Percentiles rank a stretch among this genome's conserved stretches.
These are phyloP conservation scores for Esox lucius DNA, from an alignment of 2,797 vertebrate species.

Conservation along the genomic window DNA sequence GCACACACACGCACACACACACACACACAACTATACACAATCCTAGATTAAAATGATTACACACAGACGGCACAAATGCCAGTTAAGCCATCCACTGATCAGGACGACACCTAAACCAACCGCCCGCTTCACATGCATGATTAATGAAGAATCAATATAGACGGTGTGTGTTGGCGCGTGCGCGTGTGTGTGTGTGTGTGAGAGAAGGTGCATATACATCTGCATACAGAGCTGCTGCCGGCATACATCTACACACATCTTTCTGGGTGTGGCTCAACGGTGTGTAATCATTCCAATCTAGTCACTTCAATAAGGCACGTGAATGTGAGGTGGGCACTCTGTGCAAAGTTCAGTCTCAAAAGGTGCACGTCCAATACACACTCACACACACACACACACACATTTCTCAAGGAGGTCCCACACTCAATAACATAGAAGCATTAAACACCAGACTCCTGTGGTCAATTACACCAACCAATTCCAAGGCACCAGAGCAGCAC, in stretches of 20 bases:
- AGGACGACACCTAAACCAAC: slow-evolving; percentile 52
- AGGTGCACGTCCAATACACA: slow-evolving; percentile 46
- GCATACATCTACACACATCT: no score
- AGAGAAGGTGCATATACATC: no score
- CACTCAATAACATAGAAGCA: slow-evolving; percentile 23
- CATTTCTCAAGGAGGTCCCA: slow-evolving; percentile 41
- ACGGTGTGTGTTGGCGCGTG: slow-evolving; percentile 20
- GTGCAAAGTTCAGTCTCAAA: slow-evolving; percentile 66
- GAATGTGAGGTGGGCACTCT: slow-evolving; percentile 59
- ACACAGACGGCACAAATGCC: not conserved
- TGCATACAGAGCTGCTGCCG: no score
- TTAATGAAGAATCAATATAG: slow-evolving; percentile 43
- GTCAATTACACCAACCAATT: slow-evolving; percentile 53
- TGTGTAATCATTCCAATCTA: slow-evolving; percentile 29
- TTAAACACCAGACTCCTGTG: slow-evolving; percentile 55
- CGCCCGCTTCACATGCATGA: slow-evolving; percentile 69
- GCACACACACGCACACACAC: slow-evolving; percentile 13
- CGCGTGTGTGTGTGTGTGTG: slow-evolving; percentile 12
- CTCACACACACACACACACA: slow-evolving; percentile 27
- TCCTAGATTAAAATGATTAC: not conserved
- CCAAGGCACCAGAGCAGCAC: slow-evolving; percentile 77
- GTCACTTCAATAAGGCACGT: slow-evolving; percentile 74
- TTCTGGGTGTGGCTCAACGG: slow-evolving; percentile 21
- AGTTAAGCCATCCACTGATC: slow-evolving; percentile 1
- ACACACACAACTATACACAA: not conserved